Evolutionary conservation across 2,888 invertebrate genomes (phyloP).

Genomic region (Mantis religiosa): DNA sequence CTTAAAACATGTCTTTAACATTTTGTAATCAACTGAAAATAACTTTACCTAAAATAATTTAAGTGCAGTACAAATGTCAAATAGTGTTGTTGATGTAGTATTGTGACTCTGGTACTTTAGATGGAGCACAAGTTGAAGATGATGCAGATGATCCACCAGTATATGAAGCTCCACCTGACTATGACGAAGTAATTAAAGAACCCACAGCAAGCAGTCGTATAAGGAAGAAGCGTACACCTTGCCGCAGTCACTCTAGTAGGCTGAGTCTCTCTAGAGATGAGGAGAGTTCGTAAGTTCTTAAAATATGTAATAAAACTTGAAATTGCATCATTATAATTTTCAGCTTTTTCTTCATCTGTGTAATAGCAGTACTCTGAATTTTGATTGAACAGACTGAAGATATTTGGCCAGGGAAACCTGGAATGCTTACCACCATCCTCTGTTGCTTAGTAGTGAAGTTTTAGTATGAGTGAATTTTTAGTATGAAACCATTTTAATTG

Average conservation of each 20-base stretch:
- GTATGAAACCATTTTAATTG: too few relatives aligned
- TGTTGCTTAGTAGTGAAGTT: too few relatives aligned
- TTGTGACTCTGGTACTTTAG: constrained; percentile 33
- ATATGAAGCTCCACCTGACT: constrained; percentile 69
- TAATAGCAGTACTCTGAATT: too few relatives aligned
- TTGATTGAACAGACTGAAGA: too few relatives aligned
- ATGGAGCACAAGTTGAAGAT: constrained; percentile 48
- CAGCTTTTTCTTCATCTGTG: too few relatives aligned
- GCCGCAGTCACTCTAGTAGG: neutral
- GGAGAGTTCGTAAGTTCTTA: neutral
- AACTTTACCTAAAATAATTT: neutral
- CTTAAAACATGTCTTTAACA: too few relatives aligned
- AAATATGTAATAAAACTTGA: too few relatives aligned
- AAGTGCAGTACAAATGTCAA: neutral
- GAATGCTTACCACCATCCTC: too few relatives aligned
- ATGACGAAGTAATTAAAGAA: constrained; percentile 60
- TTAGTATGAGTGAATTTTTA: too few relatives aligned
- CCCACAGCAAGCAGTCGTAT: constrained; percentile 10
- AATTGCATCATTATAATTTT: too few relatives aligned
- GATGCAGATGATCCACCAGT: constrained; percentile 61
- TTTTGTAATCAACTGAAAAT: neutral
- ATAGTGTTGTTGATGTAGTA: constrained; percentile 25
- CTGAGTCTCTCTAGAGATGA: neutral
- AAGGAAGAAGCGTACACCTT: constrained; percentile 6
- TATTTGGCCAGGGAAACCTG: too few relatives aligned